Base-by-base conservation (phyloP, 2,113 vertebrate species). In the Anas platyrhynchos region DNA sequence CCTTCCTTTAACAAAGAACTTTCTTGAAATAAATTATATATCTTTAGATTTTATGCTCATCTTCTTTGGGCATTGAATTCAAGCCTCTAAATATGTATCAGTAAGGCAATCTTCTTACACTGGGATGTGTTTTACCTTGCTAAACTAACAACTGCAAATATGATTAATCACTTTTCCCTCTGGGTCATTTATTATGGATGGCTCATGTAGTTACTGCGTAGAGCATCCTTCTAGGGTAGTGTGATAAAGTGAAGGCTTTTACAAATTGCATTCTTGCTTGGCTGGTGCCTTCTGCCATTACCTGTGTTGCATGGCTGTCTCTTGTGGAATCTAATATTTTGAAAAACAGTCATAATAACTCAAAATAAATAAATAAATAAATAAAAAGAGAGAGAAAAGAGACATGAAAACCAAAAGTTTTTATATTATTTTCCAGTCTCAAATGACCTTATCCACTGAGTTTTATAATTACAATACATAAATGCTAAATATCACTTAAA, bases 241-340 rank as follows among this genome's bases (percentile, higher is more conserved):
- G 26, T 86, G 84, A 97, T 86, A 94, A 97, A 97, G 69, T 55
- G 92, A 91, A 94, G 50, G 52, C 14, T 94, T 90, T 84, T 88
- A 92, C 91, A 96, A 94, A 97, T 96, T 97, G 76, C 48, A 93
- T 94, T 96, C 69, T 95, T 97, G 92, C 91, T 96, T 96, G 93
- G 43, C 50, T 96, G 71, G 36, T 94, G 87, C 78, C 73, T 87
- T 36, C 61, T 92, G 54, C 63, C 74, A 92, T 96, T 96, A 94
- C 38, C 59, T 86, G 22, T 67, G n/a, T 72, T 95, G 69, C 67
- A 65, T 41, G 72, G 17, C 23, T 79, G 76, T 83, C 43, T 90
- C 38, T 55, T 88, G 56, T 17, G 90, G 38, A 55, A 34, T 59
- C 55, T 73, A 90, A 68, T 73, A 83, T 56, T 75, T 88, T 96